Evolutionary conservation across 1,140 invertebrate genomes (phyloP).

Genomic region (Lasioglossum baleicum): DNA sequence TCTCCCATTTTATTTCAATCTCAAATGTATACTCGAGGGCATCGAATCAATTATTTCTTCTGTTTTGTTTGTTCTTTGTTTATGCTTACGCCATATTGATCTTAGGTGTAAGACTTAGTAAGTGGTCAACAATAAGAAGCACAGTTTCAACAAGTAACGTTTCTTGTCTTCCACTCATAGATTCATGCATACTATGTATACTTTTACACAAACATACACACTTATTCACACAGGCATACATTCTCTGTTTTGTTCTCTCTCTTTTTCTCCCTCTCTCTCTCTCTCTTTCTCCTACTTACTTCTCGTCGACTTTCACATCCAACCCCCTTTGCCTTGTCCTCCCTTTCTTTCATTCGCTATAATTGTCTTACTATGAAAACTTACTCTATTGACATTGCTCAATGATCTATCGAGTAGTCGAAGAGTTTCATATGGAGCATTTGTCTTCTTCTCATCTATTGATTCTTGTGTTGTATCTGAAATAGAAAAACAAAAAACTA

Average conservation of each 20-base stretch:
- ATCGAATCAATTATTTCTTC: conserved; percentile 12
- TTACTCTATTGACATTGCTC: conserved; percentile 67
- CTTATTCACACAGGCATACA: not conserved
- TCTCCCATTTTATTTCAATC: not conserved
- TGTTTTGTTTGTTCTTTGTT: conserved; percentile 3
- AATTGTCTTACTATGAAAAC: conserved; percentile 61
- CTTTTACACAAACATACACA: not conserved
- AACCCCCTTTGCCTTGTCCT: not conserved
- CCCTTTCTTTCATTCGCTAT: conserved; percentile 24
- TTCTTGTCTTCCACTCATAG: conserved; percentile 28
- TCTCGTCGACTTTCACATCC: not conserved
- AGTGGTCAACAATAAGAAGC: conserved; percentile 72
- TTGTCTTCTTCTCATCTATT: conserved; percentile 47
- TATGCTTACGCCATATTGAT: conserved; percentile 16
- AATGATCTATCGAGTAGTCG: conserved; percentile 67
- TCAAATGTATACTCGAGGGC: conserved; percentile 22
- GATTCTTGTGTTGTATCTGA: conserved; percentile 26
- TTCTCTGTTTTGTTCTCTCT: not conserved
- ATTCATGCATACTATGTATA: conserved; percentile 6
- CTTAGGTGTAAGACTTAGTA: conserved; percentile 58
- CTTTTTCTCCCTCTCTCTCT: not conserved
- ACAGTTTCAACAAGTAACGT: conserved; percentile 74
- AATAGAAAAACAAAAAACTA: not conserved
- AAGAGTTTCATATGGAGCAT: conserved; percentile 50
- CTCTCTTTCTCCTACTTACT: conserved; percentile 1